Conservation (phyloP, 1,140 invertebrate species). For the Sarcophaga bullata region DNA sequence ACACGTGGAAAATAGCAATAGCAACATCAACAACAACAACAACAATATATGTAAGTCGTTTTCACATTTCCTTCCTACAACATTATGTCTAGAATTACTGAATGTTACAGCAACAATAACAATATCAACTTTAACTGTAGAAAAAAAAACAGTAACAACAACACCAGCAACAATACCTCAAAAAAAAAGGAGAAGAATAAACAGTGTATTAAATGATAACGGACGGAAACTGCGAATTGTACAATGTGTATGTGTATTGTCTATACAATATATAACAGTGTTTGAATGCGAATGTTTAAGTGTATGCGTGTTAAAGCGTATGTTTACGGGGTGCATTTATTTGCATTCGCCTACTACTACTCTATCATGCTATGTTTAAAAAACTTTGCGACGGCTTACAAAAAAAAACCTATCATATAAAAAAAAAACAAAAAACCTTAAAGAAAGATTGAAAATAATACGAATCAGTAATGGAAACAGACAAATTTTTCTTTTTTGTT, state of each 20-base stretch:
- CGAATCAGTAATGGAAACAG: conserved; percentile 5
- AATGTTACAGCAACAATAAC: neutral
- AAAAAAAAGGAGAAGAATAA: neutral
- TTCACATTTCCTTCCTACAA: neutral
- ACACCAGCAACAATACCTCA: conserved; percentile 13
- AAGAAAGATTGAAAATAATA: conserved; percentile 19
- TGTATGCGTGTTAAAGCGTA: too few species aligned
- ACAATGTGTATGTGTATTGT: neutral
- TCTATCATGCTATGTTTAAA: too few species aligned
- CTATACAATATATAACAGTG: too few species aligned
- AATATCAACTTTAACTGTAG: neutral
- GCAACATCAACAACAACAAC: neutral
- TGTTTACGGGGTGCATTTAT: too few species aligned
- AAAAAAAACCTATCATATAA: neutral
- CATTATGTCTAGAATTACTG: conserved; percentile 1
- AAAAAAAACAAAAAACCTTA: neutral
- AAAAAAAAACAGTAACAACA: neutral
- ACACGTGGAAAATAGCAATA: neutral
- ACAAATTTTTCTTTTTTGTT: neutral
- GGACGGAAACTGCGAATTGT: conserved; percentile 21
- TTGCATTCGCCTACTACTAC: too few species aligned
- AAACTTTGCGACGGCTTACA: neutral
- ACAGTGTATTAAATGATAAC: conserved; percentile 24
- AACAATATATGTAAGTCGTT: neutral
- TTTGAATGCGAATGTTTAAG: too few species aligned